Percentiles rank a stretch among this genome's conserved stretches.
phyloP scores from a whole-genome alignment of 2,113 vertebrate species.

The Oophaga pumilio region DNA sequence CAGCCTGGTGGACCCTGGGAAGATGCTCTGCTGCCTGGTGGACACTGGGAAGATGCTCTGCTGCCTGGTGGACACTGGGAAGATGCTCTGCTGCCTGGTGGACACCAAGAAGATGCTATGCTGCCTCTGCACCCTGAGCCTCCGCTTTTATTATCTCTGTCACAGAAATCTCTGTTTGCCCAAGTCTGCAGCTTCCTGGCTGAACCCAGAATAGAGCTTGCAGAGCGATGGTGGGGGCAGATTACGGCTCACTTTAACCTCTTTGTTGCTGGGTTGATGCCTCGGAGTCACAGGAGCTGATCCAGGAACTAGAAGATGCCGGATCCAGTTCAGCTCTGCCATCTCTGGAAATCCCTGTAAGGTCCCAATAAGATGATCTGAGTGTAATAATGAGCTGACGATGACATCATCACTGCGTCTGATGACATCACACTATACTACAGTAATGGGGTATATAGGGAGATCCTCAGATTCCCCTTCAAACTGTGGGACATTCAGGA shows the following conservation, averaged over 20 bases:
- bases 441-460: no score
- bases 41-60: neutral
- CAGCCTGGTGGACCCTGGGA: neutral
- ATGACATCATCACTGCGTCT: no score
- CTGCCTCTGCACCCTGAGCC: neutral
- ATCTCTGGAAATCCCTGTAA: no score
- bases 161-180: slow-evolving; percentile 14
- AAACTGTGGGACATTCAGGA: no score
- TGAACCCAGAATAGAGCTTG: slow-evolving; percentile 19
- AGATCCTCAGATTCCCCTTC: no score
- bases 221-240: neutral
- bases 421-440: no score
- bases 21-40: neutral
- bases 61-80: neutral
- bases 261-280: no score
- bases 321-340: no score
- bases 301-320: neutral
- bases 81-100: neutral
- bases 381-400: no score
- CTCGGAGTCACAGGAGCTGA: neutral
- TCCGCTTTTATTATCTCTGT: neutral
- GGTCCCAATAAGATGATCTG: no score
- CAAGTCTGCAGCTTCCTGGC: slow-evolving; percentile 33
- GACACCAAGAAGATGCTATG: neutral
- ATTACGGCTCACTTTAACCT: neutral